Base-by-base conservation (phyloP, 2,888 invertebrate species). In the Lydus trimaculatus region DNA sequence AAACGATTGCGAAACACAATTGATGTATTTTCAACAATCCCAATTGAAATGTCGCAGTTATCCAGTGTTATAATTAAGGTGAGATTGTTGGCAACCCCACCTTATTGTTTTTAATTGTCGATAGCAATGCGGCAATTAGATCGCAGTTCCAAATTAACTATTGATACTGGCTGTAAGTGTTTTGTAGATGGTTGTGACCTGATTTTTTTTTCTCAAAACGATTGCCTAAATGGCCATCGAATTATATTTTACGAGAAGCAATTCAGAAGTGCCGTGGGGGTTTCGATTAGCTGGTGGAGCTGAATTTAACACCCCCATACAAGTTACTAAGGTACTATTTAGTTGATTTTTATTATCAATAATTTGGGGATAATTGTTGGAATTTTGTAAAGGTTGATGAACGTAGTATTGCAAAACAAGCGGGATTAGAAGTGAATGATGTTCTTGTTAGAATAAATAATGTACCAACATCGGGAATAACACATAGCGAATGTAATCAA, bases 401-500 rank as follows among this genome's bases (percentile, higher is more conserved):
- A 68, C 91, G 91, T 65, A 92, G 96, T 74, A 88, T 96, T 48
- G 96, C 97, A 0, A 94, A 95, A 81, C 87, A 90, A 74, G 92
- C 92, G 69, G 97, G 97, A 0, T 86, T 98, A 28, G 88, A 90
- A 80, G 90, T 92, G 15, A 96, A 96, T n/a, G 98, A 98, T 86
- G 87, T 92, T 43, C 89, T 98, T 73, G 88, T 94, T 43, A 89
- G 90, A 73, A 91, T 98, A 74, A 93, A 94, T 82, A 91, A 92
- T 69, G 86, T 87, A 43, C 87, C 90, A 60, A 89, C 94, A 9
- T 88, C 89, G 63, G 87, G 88, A 56, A 86, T 96, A 84, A 89
- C 91, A 11, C 96, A 96, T 81, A 91, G 91, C 56, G 91, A 92
- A 76, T 94, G 94, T 1, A 92, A 94, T 81, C 90, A 91, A 73